Evolutionary conservation across 1,140 invertebrate genomes (phyloP).

Genomic region (Panagrolaimus sp.): DNA sequence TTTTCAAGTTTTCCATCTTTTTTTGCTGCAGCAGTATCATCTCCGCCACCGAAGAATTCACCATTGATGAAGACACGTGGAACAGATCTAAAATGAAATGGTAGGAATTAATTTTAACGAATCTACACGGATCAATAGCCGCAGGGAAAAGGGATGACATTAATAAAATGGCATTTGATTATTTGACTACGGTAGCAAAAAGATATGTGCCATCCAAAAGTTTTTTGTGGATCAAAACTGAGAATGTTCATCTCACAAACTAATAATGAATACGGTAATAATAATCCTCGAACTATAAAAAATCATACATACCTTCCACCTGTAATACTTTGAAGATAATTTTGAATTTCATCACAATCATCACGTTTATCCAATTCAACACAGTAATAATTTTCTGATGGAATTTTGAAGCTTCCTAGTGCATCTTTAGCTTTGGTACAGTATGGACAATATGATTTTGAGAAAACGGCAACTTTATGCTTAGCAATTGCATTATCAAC

Average conservation of each 20-base stretch:
- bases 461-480: slow-evolving; percentile 76
- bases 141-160: too few species aligned
- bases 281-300: too few species aligned
- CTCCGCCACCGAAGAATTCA: slow-evolving; percentile 69
- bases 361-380: slow-evolving; percentile 75
- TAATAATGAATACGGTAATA: too few species aligned
- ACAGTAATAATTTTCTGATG: slow-evolving; percentile 66
- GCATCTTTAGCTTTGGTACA: slow-evolving; percentile 73
- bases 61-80: slow-evolving; percentile 85
- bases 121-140: too few species aligned
- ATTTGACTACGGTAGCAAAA: too few species aligned
- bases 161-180: too few species aligned
- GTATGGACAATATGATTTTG: slow-evolving; percentile 79
- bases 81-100: slow-evolving; percentile 65
- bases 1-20: slow-evolving; percentile 20
- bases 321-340: slow-evolving; percentile 71
- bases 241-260: too few species aligned
- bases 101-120: too few species aligned
- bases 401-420: slow-evolving; percentile 26
- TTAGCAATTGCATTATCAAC: slow-evolving; percentile 11
- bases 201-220: too few species aligned
- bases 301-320: slow-evolving; percentile 66
- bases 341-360: slow-evolving; percentile 72
- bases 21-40: slow-evolving; percentile 23
- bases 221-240: too few species aligned